phyloP scores from a whole-genome alignment of 1,140 invertebrate genomes.

The Danaus melanippus region DNA sequence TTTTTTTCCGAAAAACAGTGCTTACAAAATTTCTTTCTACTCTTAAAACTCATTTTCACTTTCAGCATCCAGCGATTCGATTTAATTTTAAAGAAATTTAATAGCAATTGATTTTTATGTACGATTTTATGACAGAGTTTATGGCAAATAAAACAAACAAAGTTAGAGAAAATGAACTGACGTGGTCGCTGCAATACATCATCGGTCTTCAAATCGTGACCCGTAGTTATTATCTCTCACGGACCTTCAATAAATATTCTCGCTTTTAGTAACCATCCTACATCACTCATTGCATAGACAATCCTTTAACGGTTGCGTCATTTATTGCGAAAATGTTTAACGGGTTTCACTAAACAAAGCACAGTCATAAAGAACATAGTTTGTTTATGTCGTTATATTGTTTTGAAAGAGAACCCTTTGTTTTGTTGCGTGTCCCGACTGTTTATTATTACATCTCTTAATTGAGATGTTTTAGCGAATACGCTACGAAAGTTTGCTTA shows the following conservation, averaged over 20 bases:
- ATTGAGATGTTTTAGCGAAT: conserved; percentile 21
- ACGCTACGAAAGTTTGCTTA: conserved; percentile 12
- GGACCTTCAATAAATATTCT: conserved; percentile 10
- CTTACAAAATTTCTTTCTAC: no score
- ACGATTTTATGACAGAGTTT: no score
- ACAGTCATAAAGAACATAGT: conserved; percentile 17
- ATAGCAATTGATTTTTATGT: no score
- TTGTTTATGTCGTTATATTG: conserved; percentile 20
- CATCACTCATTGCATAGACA: conserved; percentile 17
- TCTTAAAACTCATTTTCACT: no score
- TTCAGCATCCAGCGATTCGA: no score
- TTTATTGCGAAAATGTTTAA: conserved; percentile 23
- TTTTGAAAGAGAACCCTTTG: conserved; percentile 23
- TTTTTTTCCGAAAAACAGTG: no score
- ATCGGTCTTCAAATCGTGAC: conserved; percentile 4
- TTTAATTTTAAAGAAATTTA: no score
- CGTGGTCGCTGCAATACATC: no score
- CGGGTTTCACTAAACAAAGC: conserved; percentile 21
- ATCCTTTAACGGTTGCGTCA: conserved; percentile 22
- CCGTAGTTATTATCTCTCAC: conserved; percentile 6
- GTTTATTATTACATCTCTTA: conserved; percentile 23
- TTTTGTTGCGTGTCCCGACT: conserved; percentile 16
- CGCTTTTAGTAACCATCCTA: conserved; percentile 12
- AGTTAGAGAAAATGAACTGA: no score
- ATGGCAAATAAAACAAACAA: no score